Conservation (phyloP, 1,140 invertebrate species). For the Drosophila malerkotliana region DNA sequence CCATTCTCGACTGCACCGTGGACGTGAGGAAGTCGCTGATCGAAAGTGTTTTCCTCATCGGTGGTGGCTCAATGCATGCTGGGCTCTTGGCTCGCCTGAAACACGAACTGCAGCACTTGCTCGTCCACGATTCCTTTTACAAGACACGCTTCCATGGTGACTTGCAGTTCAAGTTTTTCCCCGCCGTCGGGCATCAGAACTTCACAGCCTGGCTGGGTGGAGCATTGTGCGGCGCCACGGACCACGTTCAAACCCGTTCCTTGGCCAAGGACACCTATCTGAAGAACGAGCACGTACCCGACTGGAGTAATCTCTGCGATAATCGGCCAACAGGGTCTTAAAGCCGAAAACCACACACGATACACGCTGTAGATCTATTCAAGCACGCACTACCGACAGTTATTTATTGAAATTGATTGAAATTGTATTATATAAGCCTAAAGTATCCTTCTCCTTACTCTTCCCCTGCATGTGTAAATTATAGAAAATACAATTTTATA, state of each 20-base stretch:
- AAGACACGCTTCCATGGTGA: slow-evolving; percentile 84
- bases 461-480: neutral
- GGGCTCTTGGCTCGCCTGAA: slow-evolving; percentile 91
- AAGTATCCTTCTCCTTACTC: neutral
- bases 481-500: slow-evolving; percentile 4
- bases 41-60: slow-evolving; percentile 93
- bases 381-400: slow-evolving; percentile 12
- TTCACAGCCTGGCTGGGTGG: slow-evolving; percentile 94
- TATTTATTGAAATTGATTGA: slow-evolving; percentile 13
- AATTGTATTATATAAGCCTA: neutral
- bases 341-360: neutral
- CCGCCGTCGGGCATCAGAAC: slow-evolving; percentile 91
- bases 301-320: slow-evolving; percentile 92
- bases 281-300: slow-evolving; percentile 88
- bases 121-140: slow-evolving; percentile 87
- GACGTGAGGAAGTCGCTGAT: slow-evolving; percentile 90
- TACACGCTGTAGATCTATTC: neutral
- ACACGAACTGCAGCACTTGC: slow-evolving; percentile 88
- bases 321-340: slow-evolving; percentile 83
- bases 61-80: slow-evolving; percentile 92
- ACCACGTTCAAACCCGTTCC: slow-evolving; percentile 89
- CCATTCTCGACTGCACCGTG: slow-evolving; percentile 91
- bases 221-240: slow-evolving; percentile 93
- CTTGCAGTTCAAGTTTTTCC: slow-evolving; percentile 89
- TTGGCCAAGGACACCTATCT: slow-evolving; percentile 91